Percentiles rank a stretch among this genome's conserved stretches.
phyloP scores from a whole-genome alignment of 2,888 invertebrate species.

The Parochlus steinenii region DNA sequence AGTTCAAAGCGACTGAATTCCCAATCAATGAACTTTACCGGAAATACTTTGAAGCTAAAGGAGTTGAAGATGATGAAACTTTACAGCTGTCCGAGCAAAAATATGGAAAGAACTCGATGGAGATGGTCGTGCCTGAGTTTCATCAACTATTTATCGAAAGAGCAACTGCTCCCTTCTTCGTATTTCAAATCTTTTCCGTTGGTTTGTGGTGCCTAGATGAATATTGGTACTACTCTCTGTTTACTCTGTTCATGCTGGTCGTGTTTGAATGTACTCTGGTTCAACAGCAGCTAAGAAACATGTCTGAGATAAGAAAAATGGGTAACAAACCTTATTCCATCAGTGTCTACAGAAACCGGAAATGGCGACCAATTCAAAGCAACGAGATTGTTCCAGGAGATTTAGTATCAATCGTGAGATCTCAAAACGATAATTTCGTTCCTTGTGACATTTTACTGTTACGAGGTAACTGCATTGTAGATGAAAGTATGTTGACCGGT shows the following conservation, averaged over 20 bases:
- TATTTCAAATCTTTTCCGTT: slow-evolving; percentile 99
- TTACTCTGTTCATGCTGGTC: slow-evolving; percentile 89
- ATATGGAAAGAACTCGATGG: slow-evolving; percentile 78
- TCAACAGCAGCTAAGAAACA: slow-evolving; percentile 92
- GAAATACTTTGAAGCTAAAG: slow-evolving; percentile 70
- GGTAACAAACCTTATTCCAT: slow-evolving; percentile 92
- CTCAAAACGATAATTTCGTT: slow-evolving; percentile 76
- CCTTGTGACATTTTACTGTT: slow-evolving; percentile 92
- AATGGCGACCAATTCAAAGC: slow-evolving; percentile 74
- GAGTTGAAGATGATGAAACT: slow-evolving; percentile 69
- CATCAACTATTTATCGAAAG: slow-evolving; percentile 91
- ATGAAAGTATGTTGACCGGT: slow-evolving; percentile 97
- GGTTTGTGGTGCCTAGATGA: slow-evolving; percentile 98
- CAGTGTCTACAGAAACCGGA: slow-evolving; percentile 73
- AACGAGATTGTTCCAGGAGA: slow-evolving; percentile 92
- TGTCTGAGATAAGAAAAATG: slow-evolving; percentile 99
- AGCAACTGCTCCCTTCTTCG: slow-evolving; percentile 98
- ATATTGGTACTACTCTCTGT: slow-evolving; percentile 96
- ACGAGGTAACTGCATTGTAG: slow-evolving; percentile 92
- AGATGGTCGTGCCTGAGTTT: slow-evolving; percentile 91
- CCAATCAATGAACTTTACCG: slow-evolving; percentile 56
- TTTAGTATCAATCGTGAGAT: slow-evolving; percentile 82
- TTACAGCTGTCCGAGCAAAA: slow-evolving; percentile 56
- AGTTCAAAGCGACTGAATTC: slow-evolving; percentile 69
- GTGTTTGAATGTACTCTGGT: slow-evolving; percentile 96